Evolutionary conservation across 1,140 invertebrate genomes (phyloP).

Genomic region (Bathynomus jamesi): DNA sequence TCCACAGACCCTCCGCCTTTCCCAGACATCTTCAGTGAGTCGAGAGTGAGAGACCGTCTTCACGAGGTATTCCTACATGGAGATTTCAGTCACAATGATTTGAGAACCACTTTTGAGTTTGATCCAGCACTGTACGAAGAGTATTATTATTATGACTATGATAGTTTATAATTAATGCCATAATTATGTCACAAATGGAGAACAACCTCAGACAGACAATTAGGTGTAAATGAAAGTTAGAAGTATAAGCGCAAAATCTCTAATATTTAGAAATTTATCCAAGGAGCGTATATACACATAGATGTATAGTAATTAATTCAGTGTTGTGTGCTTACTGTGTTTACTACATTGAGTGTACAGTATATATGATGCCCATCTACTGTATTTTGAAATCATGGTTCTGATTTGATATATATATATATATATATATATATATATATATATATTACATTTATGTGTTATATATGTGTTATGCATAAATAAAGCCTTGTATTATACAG

Average conservation of each 20-base stretch:
- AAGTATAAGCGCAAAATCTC: neutral
- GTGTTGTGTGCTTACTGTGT: neutral
- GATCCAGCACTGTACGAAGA: neutral
- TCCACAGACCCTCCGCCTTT: neutral
- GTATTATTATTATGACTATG: neutral
- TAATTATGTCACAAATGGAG: neutral
- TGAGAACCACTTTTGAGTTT: neutral
- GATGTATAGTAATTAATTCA: neutral
- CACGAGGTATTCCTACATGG: neutral
- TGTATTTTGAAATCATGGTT: neutral
- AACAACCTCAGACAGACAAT: neutral
- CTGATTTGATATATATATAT: neutral
- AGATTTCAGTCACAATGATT: neutral
- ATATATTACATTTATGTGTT: neutral
- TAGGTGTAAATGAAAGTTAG: neutral
- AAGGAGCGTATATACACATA: neutral
- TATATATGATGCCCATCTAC: neutral
- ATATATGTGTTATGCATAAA: neutral
- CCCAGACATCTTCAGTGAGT: neutral
- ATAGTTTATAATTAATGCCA: neutral
- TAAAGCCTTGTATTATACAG: neutral
- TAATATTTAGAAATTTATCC: neutral
- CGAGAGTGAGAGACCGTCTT: neutral
- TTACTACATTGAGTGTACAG: neutral
- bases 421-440: neutral